Evolutionary conservation across 2,797 vertebrate species (phyloP).

Genomic region (Eulemur mongoz): DNA sequence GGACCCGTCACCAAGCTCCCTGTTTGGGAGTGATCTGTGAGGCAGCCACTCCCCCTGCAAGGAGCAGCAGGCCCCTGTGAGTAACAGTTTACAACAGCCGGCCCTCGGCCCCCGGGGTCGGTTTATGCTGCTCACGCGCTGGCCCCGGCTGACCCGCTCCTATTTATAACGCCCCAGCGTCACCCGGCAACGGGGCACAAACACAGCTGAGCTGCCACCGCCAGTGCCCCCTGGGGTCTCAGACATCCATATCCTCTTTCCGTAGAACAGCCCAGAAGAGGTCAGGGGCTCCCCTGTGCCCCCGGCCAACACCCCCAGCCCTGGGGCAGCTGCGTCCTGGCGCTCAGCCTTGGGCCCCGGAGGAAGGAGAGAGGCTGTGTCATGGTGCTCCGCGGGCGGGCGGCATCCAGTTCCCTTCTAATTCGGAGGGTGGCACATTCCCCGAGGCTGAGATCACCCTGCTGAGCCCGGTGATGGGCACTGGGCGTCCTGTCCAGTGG

Average conservation of each 20-base stretch:
- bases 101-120: not conserved
- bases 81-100: not conserved
- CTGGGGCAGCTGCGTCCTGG: accelerated
- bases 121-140: accelerated
- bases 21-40: too few species aligned
- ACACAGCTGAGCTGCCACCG: constrained; percentile 1
- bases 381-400: not conserved
- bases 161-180: not conserved
- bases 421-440: not conserved
- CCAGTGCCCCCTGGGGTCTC: not conserved
- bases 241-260: not conserved
- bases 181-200: not conserved
- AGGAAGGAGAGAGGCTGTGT: not conserved
- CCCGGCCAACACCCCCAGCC: accelerated
- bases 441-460: not conserved
- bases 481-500: constrained; percentile 41
- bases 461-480: not conserved
- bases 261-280: too few species aligned
- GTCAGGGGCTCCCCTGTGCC: not conserved
- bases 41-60: accelerated
- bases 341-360: not conserved
- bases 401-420: not conserved
- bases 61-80: accelerated
- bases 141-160: not conserved
- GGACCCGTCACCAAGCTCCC: accelerated